Base-by-base conservation (phyloP, 2,888 invertebrate species). In the Drosophila peninsularis region DNA sequence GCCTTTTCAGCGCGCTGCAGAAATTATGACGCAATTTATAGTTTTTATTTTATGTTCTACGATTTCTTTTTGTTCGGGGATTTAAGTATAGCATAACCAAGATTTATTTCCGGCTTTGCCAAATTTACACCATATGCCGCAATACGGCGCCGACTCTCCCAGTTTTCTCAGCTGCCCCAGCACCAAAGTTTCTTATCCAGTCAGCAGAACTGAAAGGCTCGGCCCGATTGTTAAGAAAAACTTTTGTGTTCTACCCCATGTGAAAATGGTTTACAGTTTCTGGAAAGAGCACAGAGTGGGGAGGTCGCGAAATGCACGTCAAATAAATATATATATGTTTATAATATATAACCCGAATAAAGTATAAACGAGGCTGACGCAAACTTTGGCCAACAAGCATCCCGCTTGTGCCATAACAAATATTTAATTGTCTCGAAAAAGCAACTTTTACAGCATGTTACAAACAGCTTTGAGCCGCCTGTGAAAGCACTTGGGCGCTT, bases 1-100 rank as follows among this genome's bases (percentile, higher is more conserved):
- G 53, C 70, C 81, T 87, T 87, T 69, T 74, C 73, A 66, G 60
- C 69, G 54, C 52, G 49, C 61, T 66, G 32, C 39, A 55, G 44
- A 86, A 83, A 87, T 84, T 84, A 84, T 89, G 83, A 84, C 83
- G 83, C 83, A 84, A 84, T 84, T 89, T 87, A 83, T 89, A 83
- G 83, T 83, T 89, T 87, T 75, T 80, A 69, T 69, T 68, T 57
- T 80, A 50, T 44, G 63, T 69, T 56, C 30, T 57, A 42, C 57
- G 68, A 60, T 58, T 63, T 62, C 36, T 37, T 52, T 52, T 87
- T 86, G 82, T 84, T 78, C 56, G 53, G 70, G 66, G 84, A 55
- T 60, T 64, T 80, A 68, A 57, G 72, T 69, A 75, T 75, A 71
- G 89, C 88, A 89, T 83, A 83, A 89, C 89, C 71, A 89, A 87